Evolutionary conservation across 2,888 invertebrate species (phyloP), one percentile per base, ranked within the genome.

Genomic region (Trachelus iudaicus): DNA sequence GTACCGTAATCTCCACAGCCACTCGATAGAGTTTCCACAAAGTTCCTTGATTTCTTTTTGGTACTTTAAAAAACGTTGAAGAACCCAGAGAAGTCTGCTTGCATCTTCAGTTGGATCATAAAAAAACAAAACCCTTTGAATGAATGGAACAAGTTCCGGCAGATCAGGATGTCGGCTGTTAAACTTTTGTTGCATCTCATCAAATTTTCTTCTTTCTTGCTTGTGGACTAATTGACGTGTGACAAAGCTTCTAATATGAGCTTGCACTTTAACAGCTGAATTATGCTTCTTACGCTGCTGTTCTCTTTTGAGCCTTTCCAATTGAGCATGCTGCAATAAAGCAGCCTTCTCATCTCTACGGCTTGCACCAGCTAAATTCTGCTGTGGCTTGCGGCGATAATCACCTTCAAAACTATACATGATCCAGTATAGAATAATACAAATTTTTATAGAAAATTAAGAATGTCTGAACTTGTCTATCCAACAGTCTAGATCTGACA

Each of bases 341-440:
- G 94, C 93, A 87, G 97, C 96, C 85, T 94, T 93, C 74, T 94
- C 95, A 82, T 95, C 94, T 83, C 95, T 94, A 78, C 93, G 94
- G 88, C 97, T 97, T n/a, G 96, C 96, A 79, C 98, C 98, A 80
- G 97, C 95, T 84, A 98, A 93, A 92, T 96, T 98, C 92, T 98
- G 98, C 88, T 96, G 94, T 12, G 98, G 98, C 91, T 94, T 95
- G 75, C 96, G 94, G 88, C 96, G 94, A 90, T 96, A 97, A 90
- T 98, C 96, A 78, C 98, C 98, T 91, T 98, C 98, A 91, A 98
- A 98, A 88, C 96, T 94, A 87, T 94, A 95, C 92, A 94, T 93
- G 73, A 56, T 56, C 56, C 23, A 9, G 56, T 56, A 56, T 23
- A 56, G 56, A 56, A 56, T 56, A 56, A 56, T 56, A 56, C 23